Percentiles rank a stretch among this genome's conserved stretches.
Evolutionary conservation across 1,140 invertebrate genomes (phyloP).

Genomic region (Cydia fagiglandana): DNA sequence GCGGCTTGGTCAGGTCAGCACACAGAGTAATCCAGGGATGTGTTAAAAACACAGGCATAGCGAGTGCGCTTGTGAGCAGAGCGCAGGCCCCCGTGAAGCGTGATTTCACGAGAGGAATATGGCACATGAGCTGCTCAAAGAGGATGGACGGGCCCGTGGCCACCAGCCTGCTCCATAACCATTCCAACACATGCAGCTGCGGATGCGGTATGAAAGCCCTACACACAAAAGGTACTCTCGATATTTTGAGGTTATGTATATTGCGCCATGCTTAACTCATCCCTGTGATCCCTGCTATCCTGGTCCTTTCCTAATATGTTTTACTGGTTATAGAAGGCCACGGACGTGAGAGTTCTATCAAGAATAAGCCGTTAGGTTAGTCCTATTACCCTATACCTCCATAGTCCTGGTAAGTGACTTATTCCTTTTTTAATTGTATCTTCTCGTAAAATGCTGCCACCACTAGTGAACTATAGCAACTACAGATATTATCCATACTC

Average conservation of each 20-base stretch:
- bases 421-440: neutral
- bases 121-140: constrained; percentile 82
- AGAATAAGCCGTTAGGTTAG: constrained; percentile 53
- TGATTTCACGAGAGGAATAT: constrained; percentile 83
- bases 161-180: constrained; percentile 64
- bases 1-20: constrained; percentile 82
- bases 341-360: neutral
- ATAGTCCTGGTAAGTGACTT: neutral
- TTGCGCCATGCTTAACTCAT: constrained; percentile 54
- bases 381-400: constrained; percentile 36
- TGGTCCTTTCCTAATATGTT: neutral
- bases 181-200: constrained; percentile 81
- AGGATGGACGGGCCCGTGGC: constrained; percentile 56
- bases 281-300: neutral
- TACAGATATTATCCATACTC: neutral
- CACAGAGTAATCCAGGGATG: constrained; percentile 76
- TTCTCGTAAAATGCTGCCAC: neutral
- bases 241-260: constrained; percentile 67
- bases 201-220: constrained; percentile 80
- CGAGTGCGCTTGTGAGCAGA: constrained; percentile 72
- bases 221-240: constrained; percentile 84
- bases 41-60: constrained; percentile 72
- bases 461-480: neutral
- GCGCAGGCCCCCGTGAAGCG: constrained; percentile 78
- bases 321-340: constrained; percentile 13